Evolutionary conservation across 2,797 vertebrate genomes (phyloP).

Genomic region (Adrianichthys oophorus): DNA sequence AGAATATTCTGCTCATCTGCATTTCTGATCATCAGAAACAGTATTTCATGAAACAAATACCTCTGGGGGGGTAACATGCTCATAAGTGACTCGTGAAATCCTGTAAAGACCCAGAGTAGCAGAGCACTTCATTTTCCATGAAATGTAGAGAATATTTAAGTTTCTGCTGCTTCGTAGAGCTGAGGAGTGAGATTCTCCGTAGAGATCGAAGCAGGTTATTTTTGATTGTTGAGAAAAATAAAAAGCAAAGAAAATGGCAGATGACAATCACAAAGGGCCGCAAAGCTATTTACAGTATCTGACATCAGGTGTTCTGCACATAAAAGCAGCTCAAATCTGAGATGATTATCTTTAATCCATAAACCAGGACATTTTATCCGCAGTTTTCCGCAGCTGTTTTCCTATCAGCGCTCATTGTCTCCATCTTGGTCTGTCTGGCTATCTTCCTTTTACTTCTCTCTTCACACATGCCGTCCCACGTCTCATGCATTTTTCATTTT

Average conservation of each 20-base stretch:
- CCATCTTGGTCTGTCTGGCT: constrained; percentile 1
- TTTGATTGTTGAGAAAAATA: constrained; percentile 2
- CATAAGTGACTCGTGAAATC: constrained; percentile 40
- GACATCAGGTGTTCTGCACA: constrained; percentile 35
- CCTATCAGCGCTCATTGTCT: constrained; percentile 18
- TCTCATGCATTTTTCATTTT: constrained; percentile 55
- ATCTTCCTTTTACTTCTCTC: constrained; percentile 5
- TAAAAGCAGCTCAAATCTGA: constrained; percentile 12
- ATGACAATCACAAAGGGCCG: constrained; percentile 40
- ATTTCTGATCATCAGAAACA: constrained; percentile 12
- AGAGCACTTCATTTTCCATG: constrained; percentile 12
- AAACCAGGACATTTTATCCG: not conserved
- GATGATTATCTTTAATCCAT: constrained; percentile 1
- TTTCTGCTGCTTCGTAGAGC: not conserved
- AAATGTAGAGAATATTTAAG: constrained; percentile 32
- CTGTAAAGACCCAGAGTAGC: constrained; percentile 6
- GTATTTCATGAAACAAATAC: constrained; percentile 7
- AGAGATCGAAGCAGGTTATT: constrained; percentile 5
- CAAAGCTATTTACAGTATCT: constrained; percentile 34
- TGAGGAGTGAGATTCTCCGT: constrained; percentile 7
- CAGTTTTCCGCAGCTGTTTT: constrained; percentile 8
- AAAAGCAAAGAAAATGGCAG: constrained; percentile 2
- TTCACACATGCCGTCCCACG: constrained; percentile 10
- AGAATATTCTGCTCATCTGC: not conserved
- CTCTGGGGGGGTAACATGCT: constrained; percentile 16